These are phyloP conservation scores for Plecturocebus donacophilus DNA, from an alignment of 2,113 vertebrate genomes.

Conservation along the genomic window DNA sequence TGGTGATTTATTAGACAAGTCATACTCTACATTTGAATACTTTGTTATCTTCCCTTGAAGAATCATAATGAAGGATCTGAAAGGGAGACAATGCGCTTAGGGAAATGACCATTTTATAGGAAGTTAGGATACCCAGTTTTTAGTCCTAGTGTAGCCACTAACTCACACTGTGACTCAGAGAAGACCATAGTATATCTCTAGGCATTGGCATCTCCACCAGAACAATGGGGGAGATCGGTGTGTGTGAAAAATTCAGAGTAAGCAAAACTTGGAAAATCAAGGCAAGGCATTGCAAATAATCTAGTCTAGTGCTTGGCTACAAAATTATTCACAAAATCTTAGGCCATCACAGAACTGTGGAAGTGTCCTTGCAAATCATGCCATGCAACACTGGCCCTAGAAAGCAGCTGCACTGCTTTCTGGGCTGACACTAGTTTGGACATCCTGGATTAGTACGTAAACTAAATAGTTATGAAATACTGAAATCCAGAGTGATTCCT, in stretches of 20 bases:
- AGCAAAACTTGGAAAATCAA: not conserved
- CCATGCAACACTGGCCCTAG: not conserved
- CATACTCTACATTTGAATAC: not conserved
- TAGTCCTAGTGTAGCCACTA: not conserved
- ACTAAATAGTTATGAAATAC: not conserved
- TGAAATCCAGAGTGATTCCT: slow-evolving; percentile 7
- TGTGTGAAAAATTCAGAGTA: not conserved
- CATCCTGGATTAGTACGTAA: not conserved
- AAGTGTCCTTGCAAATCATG: not conserved
- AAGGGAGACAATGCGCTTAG: not conserved
- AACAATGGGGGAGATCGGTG: not conserved
- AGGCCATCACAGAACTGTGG: not conserved
- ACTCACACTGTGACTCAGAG: not conserved
- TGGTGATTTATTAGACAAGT: not conserved
- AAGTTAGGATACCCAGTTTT: not conserved
- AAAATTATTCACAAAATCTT: not conserved
- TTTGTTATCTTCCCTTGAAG: not conserved
- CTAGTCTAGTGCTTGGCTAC: not conserved
- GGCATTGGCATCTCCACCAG: not conserved
- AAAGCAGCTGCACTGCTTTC: not conserved
- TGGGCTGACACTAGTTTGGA: not conserved
- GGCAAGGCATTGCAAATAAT: not conserved
- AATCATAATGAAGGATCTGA: not conserved
- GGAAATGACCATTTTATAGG: not conserved
- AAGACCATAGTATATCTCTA: not conserved